Evolutionary conservation across 2,888 invertebrate species (phyloP).

Genomic region (Tortricodes alternella): DNA sequence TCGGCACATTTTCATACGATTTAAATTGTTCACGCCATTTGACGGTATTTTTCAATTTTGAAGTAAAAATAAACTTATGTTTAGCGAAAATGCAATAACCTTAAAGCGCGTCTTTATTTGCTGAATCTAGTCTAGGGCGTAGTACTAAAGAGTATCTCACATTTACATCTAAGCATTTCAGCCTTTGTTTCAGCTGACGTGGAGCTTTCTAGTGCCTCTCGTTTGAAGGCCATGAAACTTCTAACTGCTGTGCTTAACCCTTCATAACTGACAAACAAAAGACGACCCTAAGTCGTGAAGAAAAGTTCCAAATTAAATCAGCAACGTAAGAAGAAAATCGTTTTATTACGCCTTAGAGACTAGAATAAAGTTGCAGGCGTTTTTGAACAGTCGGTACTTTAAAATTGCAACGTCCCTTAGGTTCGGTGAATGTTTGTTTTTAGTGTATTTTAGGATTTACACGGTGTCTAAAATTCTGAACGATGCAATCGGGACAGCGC

Average conservation of each 20-base stretch:
- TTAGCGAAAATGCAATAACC: too few species aligned
- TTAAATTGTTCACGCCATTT: too few species aligned
- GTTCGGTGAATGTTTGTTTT: not conserved
- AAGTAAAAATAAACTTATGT: too few species aligned
- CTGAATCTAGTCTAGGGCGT: not conserved
- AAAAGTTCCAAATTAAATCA: not conserved
- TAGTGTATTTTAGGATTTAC: not conserved
- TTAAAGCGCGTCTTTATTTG: not conserved
- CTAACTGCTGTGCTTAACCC: conserved; percentile 28
- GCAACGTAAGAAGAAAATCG: not conserved
- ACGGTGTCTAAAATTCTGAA: not conserved
- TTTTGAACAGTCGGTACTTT: conserved; percentile 16
- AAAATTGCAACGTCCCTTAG: conserved; percentile 10
- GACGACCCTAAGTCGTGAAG: not conserved
- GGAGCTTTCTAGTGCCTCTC: conserved; percentile 21
- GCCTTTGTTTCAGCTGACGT: conserved; percentile 26
- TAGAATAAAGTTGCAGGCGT: conserved; percentile 14
- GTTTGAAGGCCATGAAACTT: conserved; percentile 26
- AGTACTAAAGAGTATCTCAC: conserved; percentile 16
- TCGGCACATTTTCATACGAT: too few species aligned
- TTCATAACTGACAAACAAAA: conserved; percentile 1
- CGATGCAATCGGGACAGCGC: too few species aligned
- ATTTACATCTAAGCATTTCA: conserved; percentile 20
- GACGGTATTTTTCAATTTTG: too few species aligned
- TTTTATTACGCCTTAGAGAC: conserved; percentile 24